Evolutionary conservation across 2,113 vertebrate genomes (phyloP).

Genomic region (Brevimyrus niger): DNA sequence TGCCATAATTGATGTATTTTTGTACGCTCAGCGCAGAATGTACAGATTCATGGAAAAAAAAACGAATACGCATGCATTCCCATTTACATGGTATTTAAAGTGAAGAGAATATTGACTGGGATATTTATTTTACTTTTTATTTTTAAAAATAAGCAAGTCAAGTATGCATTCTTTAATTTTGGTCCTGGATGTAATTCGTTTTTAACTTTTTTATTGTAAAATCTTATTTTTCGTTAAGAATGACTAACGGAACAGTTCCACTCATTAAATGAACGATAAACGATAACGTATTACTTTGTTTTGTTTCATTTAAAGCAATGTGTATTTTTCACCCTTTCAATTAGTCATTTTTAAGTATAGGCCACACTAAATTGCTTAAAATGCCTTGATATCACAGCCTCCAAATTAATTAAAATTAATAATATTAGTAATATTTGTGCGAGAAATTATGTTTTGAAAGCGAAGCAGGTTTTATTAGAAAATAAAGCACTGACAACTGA

Average conservation of each 20-base stretch:
- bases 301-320: neutral
- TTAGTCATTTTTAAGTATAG: neutral
- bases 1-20: constrained; percentile 42
- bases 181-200: neutral
- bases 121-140: neutral
- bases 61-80: neutral
- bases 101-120: neutral
- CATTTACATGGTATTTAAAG: constrained; percentile 3
- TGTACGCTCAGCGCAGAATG: neutral
- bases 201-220: neutral
- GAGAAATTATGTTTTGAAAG: neutral
- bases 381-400: neutral
- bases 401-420: neutral
- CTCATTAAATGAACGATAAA: constrained; percentile 7
- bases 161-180: neutral
- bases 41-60: neutral
- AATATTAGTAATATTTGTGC: neutral
- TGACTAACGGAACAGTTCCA: neutral
- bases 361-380: neutral
- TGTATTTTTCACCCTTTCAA: neutral
- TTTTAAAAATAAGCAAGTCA: neutral
- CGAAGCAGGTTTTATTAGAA: neutral
- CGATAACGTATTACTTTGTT: neutral
- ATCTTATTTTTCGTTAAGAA: neutral
- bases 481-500: neutral